Evolutionary conservation across 1,140 invertebrate species (phyloP).

Genomic region (Drosophila carrolli): DNA sequence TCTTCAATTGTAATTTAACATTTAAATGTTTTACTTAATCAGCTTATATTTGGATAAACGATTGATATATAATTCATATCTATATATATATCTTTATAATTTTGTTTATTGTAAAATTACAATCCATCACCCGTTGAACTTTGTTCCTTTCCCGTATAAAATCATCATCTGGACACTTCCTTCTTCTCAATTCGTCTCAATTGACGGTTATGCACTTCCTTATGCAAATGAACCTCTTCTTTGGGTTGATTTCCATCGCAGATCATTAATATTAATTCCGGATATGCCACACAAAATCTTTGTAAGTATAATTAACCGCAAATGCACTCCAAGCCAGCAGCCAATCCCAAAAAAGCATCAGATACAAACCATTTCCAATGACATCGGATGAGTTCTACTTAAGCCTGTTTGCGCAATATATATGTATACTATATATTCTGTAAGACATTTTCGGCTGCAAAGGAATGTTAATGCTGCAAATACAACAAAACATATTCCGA

Average conservation of each 20-base stretch:
- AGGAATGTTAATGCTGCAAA: slow-evolving; percentile 76
- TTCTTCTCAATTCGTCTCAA: slow-evolving; percentile 23
- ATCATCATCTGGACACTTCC: slow-evolving; percentile 11
- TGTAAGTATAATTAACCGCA: slow-evolving; percentile 38
- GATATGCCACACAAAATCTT: slow-evolving; percentile 35
- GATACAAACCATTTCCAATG: slow-evolving; percentile 10
- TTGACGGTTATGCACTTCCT: slow-evolving; percentile 43
- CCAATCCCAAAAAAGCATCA: slow-evolving; percentile 20
- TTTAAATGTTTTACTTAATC: background rate
- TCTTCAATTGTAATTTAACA: no score
- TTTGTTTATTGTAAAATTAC: background rate
- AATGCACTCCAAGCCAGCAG: slow-evolving; percentile 15
- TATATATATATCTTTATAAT: background rate
- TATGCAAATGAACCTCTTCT: slow-evolving; percentile 43
- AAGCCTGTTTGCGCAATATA: slow-evolving; percentile 66
- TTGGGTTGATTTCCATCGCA: slow-evolving; percentile 11
- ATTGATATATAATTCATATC: no score
- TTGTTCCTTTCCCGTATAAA: background rate
- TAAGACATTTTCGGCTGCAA: slow-evolving; percentile 43
- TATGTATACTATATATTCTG: background rate
- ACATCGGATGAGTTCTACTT: slow-evolving; percentile 48
- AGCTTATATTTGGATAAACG: no score
- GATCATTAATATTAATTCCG: slow-evolving; percentile 66
- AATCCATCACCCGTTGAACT: slow-evolving; percentile 2
- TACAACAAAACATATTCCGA: slow-evolving; percentile 66